Evolutionary conservation across 2,113 vertebrate genomes (phyloP).

Genomic region (Notechis scutatus): DNA sequence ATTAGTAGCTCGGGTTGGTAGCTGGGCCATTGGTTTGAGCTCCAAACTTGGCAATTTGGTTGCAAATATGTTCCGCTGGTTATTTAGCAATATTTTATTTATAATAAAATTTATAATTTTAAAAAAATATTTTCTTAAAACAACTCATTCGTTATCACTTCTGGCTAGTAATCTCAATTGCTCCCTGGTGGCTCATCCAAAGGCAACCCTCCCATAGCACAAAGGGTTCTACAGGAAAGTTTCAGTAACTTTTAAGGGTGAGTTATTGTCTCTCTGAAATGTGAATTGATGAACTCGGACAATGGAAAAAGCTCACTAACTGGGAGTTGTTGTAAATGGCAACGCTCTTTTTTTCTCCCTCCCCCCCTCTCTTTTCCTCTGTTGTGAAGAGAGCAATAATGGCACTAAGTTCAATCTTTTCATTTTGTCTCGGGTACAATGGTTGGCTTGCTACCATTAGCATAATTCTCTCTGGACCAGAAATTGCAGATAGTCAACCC

Average conservation of each 20-base stretch:
- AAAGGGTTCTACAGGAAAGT: background rate
- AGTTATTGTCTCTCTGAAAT: background rate
- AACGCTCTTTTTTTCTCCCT: background rate
- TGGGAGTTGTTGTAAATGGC: background rate
- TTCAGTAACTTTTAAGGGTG: background rate
- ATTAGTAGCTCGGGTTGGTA: too few relatives aligned
- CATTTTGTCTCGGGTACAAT: constrained; percentile 45
- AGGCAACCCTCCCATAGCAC: background rate
- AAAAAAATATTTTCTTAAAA: background rate
- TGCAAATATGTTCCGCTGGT: background rate
- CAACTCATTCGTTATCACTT: background rate
- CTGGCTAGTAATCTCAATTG: background rate
- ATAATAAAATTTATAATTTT: background rate
- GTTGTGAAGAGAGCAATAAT: constrained; percentile 47
- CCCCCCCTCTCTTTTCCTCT: background rate
- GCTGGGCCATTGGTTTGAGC: too few relatives aligned
- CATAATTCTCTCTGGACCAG: constrained; percentile 29
- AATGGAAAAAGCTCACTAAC: background rate
- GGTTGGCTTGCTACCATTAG: constrained; percentile 49
- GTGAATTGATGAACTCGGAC: background rate
- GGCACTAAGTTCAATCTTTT: constrained; percentile 30
- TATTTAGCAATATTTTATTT: background rate
- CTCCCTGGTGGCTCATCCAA: background rate
- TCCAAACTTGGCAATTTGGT: too few relatives aligned
- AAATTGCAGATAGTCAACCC: constrained; percentile 62